Conservation (phyloP, 2,797 vertebrate genomes). For the Characodon lateralis region DNA sequence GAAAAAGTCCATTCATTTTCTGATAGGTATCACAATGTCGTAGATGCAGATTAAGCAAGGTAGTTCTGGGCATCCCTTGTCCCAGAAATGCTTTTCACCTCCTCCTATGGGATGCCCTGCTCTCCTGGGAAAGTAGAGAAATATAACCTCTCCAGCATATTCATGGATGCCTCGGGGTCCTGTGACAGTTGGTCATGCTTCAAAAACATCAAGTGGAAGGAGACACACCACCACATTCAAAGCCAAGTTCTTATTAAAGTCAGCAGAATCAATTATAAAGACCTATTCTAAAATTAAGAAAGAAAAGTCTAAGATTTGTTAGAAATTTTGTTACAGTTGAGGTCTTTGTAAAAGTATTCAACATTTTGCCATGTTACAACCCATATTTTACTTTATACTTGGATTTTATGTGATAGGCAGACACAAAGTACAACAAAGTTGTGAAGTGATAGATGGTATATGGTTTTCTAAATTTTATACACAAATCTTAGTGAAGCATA, state of each 20-base stretch:
- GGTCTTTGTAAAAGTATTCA: neutral
- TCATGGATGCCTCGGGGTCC: slow-evolving; percentile 15
- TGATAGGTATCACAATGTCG: neutral
- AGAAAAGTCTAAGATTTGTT: slow-evolving; percentile 22
- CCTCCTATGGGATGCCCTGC: slow-evolving; percentile 13
- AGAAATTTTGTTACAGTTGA: slow-evolving; percentile 1
- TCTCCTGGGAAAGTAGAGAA: slow-evolving; percentile 19
- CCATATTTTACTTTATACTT: neutral
- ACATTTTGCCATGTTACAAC: neutral
- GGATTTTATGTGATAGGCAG: neutral
- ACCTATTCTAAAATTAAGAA: slow-evolving; percentile 21
- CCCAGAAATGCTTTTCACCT: slow-evolving; percentile 6
- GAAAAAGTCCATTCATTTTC: slow-evolving; percentile 1
- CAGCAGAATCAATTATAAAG: neutral
- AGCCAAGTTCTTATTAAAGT: slow-evolving; percentile 21
- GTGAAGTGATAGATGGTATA: neutral
- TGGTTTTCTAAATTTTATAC: neutral
- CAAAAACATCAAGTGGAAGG: slow-evolving; percentile 12
- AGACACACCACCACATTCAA: slow-evolving; percentile 8
- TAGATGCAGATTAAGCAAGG: slow-evolving; percentile 15
- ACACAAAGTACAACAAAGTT: neutral
- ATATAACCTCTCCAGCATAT: slow-evolving; percentile 10
- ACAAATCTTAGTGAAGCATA: neutral
- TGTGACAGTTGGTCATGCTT: neutral
- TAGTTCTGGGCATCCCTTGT: slow-evolving; percentile 10